Evolutionary conservation across 2,888 invertebrate genomes (phyloP).

Genomic region (Melieria picta): DNA sequence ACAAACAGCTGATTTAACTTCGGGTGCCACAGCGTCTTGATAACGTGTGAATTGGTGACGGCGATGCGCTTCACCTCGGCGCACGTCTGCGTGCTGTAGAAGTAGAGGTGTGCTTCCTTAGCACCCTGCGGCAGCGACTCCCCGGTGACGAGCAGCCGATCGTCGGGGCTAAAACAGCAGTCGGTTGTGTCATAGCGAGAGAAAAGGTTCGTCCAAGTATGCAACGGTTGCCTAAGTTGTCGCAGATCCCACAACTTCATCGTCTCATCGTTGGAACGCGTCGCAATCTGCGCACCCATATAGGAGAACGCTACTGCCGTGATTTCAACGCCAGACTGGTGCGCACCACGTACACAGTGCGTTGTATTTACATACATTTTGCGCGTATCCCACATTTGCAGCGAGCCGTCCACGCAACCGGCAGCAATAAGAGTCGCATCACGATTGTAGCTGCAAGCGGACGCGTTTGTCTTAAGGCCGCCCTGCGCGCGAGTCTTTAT

Average conservation of each 20-base stretch:
- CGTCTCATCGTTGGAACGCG: slow-evolving; percentile 90
- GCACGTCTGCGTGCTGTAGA: slow-evolving; percentile 83
- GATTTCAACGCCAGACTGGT: slow-evolving; percentile 82
- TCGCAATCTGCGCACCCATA: slow-evolving; percentile 73
- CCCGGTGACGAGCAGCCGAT: slow-evolving; percentile 87
- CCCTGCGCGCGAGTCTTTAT: slow-evolving; percentile 89
- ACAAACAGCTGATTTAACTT: slow-evolving; percentile 97
- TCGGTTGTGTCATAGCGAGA: slow-evolving; percentile 88
- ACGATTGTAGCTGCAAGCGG: slow-evolving; percentile 82
- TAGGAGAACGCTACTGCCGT: slow-evolving; percentile 90
- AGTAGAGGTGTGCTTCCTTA: slow-evolving; percentile 76
- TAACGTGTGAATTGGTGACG: slow-evolving; percentile 83
- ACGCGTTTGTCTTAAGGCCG: slow-evolving; percentile 87
- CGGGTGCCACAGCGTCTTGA: slow-evolving; percentile 95
- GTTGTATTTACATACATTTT: slow-evolving; percentile 90
- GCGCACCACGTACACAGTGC: slow-evolving; percentile 80
- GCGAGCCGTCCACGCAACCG: slow-evolving; percentile 88
- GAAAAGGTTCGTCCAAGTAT: slow-evolving; percentile 76
- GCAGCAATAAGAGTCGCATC: slow-evolving; percentile 90
- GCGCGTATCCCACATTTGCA: slow-evolving; percentile 95
- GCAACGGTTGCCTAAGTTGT: slow-evolving; percentile 80
- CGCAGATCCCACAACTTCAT: slow-evolving; percentile 95
- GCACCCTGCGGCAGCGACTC: slow-evolving; percentile 78
- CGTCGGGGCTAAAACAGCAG: slow-evolving; percentile 86
- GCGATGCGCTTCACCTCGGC: slow-evolving; percentile 78